phyloP scores from a whole-genome alignment of 2,888 invertebrate species.

The Lepas anatifera region DNA sequence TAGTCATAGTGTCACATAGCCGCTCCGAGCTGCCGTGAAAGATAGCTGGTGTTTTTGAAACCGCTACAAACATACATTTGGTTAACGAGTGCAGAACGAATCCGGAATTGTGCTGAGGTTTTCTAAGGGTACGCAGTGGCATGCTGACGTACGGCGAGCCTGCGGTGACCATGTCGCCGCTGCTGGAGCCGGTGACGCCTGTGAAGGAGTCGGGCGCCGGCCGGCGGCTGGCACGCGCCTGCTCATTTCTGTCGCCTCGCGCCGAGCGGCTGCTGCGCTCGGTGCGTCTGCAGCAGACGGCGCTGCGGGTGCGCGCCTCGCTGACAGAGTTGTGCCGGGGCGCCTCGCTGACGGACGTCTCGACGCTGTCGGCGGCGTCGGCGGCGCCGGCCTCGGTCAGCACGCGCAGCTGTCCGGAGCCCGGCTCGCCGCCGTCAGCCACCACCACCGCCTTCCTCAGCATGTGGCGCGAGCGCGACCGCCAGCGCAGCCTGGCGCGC shows the following conservation, averaged over 20 bases:
- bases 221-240: conserved; percentile 8
- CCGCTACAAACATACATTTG: no score
- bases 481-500: conserved; percentile 37
- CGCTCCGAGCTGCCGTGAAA: no score
- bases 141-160: no score
- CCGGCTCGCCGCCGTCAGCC: conserved; percentile 5
- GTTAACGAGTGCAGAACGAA: no score
- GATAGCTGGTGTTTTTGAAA: no score
- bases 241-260: conserved; percentile 7
- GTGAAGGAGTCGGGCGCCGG: no score
- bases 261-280: conserved; percentile 12
- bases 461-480: conserved; percentile 3
- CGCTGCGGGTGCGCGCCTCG: background rate
- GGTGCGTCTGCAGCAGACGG: conserved; percentile 8
- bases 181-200: background rate
- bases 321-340: background rate
- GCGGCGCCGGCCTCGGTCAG: background rate
- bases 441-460: background rate
- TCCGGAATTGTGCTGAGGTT: no score
- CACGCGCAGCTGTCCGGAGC: background rate
- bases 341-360: background rate
- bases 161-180: background rate
- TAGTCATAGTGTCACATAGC: no score
- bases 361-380: background rate
- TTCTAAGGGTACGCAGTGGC: no score